Base-by-base conservation (phyloP, 1,140 invertebrate genomes). In the Caligus rogercresseyi region DNA sequence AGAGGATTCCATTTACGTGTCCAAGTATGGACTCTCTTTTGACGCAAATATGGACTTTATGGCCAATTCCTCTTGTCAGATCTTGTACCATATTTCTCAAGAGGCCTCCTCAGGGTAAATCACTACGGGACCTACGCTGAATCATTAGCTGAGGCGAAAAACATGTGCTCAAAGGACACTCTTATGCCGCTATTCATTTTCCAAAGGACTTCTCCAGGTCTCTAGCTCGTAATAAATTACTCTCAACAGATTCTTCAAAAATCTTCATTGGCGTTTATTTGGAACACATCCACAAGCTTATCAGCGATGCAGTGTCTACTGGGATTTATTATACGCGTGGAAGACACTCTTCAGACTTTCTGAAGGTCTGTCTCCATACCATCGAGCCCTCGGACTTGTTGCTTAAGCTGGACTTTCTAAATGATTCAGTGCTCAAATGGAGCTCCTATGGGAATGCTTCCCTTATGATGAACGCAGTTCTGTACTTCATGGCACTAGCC, bases 11-110 rank as follows among this genome's bases (percentile, higher is more conserved):
- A 3, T 18, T 56, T n/a, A 56, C 20, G 2, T 56, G 54, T 14
- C 54, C 24, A 20, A 2, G 21, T 54, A 62, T 62, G 21, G 14
- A 2, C 25, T 56, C 16, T 59, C 23, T 51, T 20, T 25, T 53
- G 15, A 13, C 64, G 15, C n/a, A 51, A 11, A 16, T 3, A n/a
- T 16, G 21, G 51, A 66, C 1, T 59, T 65, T 56, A 69, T 43
- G 7, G 31, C 31, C 7, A 11, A 43, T 43, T 11, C 7, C 31
- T 43, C 31, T 43, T 43, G 31, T n/a, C 7, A 43, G n/a, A 43
- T 43, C 31, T 11, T 43, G 7, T 7, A 43, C n/a, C 7, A 43
- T 43, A 11, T 43, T 11, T 11, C 31, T 11, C 31, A 11, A 43
- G n/a, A 43, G 31, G 7, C 31, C n/a, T n/a, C n/a, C 31, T 43